These are phyloP conservation scores for Daktulosphaira vitifoliae DNA, from an alignment of 1,140 invertebrate genomes.

Conservation along the genomic window DNA sequence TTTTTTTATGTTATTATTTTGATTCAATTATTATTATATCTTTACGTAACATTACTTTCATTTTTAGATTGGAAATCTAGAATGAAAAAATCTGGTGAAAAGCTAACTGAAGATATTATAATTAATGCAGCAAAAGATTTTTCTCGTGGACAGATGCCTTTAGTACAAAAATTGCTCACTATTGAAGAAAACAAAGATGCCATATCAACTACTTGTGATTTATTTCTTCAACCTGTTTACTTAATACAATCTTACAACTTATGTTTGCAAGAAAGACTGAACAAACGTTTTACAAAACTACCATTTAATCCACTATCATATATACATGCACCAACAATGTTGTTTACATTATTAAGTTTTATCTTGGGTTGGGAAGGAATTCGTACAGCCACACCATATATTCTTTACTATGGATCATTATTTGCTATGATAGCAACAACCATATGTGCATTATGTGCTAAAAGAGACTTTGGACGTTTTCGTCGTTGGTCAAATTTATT, in stretches of 20 bases:
- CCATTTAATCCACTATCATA: constrained; percentile 31
- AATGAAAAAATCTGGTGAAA: constrained; percentile 51
- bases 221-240: constrained; percentile 47
- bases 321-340: constrained; percentile 34
- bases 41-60: too few species aligned
- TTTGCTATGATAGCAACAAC: constrained; percentile 44
- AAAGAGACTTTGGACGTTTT: constrained; percentile 40
- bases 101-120: constrained; percentile 67
- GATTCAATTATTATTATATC: too few species aligned
- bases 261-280: constrained; percentile 12
- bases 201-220: constrained; percentile 46
- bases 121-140: constrained; percentile 73
- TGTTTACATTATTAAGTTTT: constrained; percentile 41
- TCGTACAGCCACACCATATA: constrained; percentile 42
- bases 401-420: constrained; percentile 44
- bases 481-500: constrained; percentile 65
- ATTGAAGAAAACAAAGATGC: constrained; percentile 48
- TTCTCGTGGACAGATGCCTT: constrained; percentile 63
- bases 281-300: constrained; percentile 28
- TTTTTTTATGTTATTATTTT: too few species aligned
- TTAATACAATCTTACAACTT: constrained; percentile 30
- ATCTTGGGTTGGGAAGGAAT: constrained; percentile 43
- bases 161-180: constrained; percentile 49
- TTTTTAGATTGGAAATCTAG: constrained; percentile 41
- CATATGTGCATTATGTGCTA: constrained; percentile 43